A percentile compares a stretch with the other conserved stretches of the same genome.
phyloP scores from a whole-genome alignment of 2,797 vertebrate species.

The Acrocephalus scirpaceus region DNA sequence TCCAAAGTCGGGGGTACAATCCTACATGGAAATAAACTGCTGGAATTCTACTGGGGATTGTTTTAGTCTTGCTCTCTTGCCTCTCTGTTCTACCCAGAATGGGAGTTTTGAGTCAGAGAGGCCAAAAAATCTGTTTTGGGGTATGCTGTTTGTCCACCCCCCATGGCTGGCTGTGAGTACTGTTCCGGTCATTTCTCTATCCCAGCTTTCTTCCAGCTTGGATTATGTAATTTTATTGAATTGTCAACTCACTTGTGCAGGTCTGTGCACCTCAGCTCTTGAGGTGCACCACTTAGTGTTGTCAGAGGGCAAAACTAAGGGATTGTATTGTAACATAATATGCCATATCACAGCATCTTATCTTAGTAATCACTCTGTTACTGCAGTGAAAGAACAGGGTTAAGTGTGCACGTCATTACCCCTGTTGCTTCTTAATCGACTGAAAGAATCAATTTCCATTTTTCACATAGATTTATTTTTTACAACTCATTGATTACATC shows the following conservation, averaged over 20 bases:
- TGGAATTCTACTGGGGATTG: neutral
- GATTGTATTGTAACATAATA: neutral
- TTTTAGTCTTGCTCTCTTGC: neutral
- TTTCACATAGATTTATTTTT: constrained; percentile 1
- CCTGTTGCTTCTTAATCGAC: neutral
- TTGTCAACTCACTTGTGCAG: neutral
- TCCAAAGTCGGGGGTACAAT: neutral
- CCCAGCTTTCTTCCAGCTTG: neutral
- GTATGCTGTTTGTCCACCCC: neutral
- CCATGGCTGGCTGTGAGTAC: neutral
- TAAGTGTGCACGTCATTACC: neutral
- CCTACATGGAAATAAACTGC: neutral
- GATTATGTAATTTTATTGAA: neutral
- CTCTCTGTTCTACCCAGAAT: neutral
- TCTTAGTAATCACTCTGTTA: neutral
- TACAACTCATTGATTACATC: neutral
- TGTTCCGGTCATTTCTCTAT: neutral
- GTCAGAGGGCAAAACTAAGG: neutral
- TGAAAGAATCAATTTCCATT: constrained; percentile 33
- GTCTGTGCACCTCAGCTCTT: neutral
- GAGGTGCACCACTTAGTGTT: neutral
- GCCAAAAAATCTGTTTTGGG: neutral
- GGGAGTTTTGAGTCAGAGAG: neutral
- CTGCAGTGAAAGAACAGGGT: neutral
- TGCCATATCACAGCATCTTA: neutral